Base-by-base conservation (phyloP, 2,113 vertebrate genomes). In the Xiphorhynchus elegans region DNA sequence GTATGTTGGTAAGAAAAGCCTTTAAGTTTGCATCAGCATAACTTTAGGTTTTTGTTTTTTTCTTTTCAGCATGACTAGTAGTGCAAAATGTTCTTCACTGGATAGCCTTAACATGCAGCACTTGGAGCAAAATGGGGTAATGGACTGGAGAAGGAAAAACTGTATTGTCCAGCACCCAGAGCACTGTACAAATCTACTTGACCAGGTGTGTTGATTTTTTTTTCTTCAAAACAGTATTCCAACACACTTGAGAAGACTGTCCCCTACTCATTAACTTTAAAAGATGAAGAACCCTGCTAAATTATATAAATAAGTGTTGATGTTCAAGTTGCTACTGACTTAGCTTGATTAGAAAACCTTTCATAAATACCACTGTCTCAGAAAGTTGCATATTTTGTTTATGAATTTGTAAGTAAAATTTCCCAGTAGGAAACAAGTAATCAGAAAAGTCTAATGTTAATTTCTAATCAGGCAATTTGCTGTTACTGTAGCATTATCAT, bases 71-170 rank as follows among this genome's bases (percentile, higher is more conserved):
- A 98, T 97, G 96, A 94, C 92, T 83, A n/a, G 92, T 75, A 97
- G 97, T 97, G 96, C 97, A 24, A 98, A 98, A 97, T 98, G 97
- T 83, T 97, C 98, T 78, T 97, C 97, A 50, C 87, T 97, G 92
- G 98, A 99, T 53, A 92, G 97, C 59, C 97, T 98, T 90, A 95
- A 97, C 59, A 50, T 97, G 64, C 97, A 96, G 52, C 98, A 97
- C 59, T 92, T 97, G 5, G 98, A 99, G 66, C 98, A 98, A 87
- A 99, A 98, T 35, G 98, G 98, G 69, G 82, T 98, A 1, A 52
- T 97, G 88, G 98, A 99, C 72, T 99, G 99, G 98, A 98, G 98
- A 95, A 98, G 97, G 90, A 98, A 98, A 81, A 94, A 93, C 97
- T 98, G 97, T 42, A 8, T 94, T 4, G 50, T 96, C 44, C 98